Evolutionary conservation across 1,140 invertebrate genomes (phyloP), one percentile per base, ranked within the genome.

Genomic region (Bombus affinis): DNA sequence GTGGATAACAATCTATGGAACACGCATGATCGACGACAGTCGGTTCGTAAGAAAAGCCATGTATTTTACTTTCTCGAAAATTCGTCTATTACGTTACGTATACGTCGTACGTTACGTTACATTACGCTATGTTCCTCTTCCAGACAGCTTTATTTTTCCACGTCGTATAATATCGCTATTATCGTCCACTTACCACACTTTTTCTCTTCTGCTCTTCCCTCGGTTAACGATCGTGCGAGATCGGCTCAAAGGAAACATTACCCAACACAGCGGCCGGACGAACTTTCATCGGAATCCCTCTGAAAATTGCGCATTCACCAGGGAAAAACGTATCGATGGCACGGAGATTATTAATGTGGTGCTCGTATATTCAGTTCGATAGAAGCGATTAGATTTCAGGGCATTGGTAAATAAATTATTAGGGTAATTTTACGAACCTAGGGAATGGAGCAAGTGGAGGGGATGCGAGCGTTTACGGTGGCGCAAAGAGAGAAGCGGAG

Each of bases 151-250:
- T 80, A n/a, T 32, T 35, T 47, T 70, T 35, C 37, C 25, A 22
- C 47, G 28, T 32, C 42, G 73, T 79, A 74, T 80, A 75, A 75
- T 57, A 28, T 37, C 18, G 10, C 32, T 37, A 57, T 74, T 53
- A 53, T 74, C 47, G 59, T 47, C 22, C 28, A 32, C 35, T n/a
- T 74, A 66, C 32, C 6, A 32, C 37, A 3, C 22, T 42, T 73
- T 42, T 22, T 32, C 65, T 53, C 47, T 2, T 42, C 28, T 57
- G n/a, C 44, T 65, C 35, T 32, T 78, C 9, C 28, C 8, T 37
- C 32, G 73, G 9, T 35, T 35, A 75, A 53, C 32, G 73, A 35
- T 42, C 47, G 25, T 5, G 8, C 22, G 42, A 74, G 44, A 44
- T 73, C 71, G 15, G n/a, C 28, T 73, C 6, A 42, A 73, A 44